A percentile compares a stretch with the other conserved stretches of the same genome.
These are phyloP conservation scores for Clupea harengus DNA, from an alignment of 2,113 vertebrate genomes.

Conservation along the genomic window DNA sequence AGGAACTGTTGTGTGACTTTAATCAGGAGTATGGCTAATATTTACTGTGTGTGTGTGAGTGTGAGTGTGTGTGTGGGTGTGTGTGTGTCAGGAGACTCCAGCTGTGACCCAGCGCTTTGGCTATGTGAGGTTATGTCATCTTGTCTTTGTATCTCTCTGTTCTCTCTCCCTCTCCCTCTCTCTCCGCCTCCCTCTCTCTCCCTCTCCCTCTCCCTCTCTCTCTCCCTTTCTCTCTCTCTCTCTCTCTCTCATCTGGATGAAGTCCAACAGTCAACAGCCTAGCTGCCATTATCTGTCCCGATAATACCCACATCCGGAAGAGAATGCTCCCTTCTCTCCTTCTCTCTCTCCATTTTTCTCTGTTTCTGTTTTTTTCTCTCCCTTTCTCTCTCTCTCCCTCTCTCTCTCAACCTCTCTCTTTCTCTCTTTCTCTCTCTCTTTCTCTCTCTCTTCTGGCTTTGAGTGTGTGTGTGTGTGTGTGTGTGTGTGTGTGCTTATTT, in stretches of 20 bases:
- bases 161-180: neutral
- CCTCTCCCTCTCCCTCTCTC: neutral
- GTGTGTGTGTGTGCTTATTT: constrained; percentile 8
- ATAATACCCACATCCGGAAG: constrained; percentile 10
- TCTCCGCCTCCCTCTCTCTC: neutral
- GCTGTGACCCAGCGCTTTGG: constrained; percentile 4
- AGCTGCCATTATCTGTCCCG: constrained; percentile 5
- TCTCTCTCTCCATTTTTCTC: neutral
- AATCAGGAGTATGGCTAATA: constrained; percentile 4
- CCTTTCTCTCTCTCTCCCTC: neutral
- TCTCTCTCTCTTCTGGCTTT: neutral
- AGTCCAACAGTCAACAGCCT: constrained; percentile 3
- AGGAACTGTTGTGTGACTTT: neutral
- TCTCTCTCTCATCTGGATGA: constrained; percentile 14
- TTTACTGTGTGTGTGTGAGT: neutral
- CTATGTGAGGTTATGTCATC: constrained; percentile 9
- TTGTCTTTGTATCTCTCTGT: neutral
- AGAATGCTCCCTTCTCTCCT: neutral
- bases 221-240: neutral
- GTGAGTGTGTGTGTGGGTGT: constrained; percentile 8
- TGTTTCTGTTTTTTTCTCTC: neutral
- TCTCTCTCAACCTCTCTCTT: neutral
- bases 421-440: too few species aligned
- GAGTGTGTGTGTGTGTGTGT: constrained; percentile 4
- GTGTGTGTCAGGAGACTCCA: neutral